phyloP scores from a whole-genome alignment of 2,888 invertebrate genomes.

The Rambutsinella grinnellia region DNA sequence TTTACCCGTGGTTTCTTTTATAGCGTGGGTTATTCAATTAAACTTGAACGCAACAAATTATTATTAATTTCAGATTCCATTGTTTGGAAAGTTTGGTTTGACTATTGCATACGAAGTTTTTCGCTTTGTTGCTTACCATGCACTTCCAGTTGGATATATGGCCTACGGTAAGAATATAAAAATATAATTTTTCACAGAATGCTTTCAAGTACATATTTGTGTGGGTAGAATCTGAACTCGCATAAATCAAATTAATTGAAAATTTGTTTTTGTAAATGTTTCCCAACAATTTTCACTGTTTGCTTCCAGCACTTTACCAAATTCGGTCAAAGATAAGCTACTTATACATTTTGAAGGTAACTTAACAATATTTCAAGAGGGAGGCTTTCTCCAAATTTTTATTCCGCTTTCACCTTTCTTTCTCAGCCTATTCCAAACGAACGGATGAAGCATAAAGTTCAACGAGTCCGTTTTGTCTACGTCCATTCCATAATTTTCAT shows the following conservation, averaged over 20 bases:
- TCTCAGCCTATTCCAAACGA: conserved; percentile 11
- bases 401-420: background rate
- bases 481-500: background rate
- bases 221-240: too few species aligned
- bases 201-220: too few species aligned
- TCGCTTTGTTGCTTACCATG: background rate
- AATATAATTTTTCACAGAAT: too few species aligned
- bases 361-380: background rate
- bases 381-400: background rate
- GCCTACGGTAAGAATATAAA: conserved; percentile 5
- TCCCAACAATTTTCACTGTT: background rate
- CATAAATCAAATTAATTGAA: background rate
- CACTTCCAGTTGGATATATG: background rate
- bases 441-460: background rate
- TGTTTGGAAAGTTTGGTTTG: background rate
- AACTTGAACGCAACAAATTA: background rate
- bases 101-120: background rate
- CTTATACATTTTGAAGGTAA: conserved; percentile 8
- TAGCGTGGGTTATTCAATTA: background rate
- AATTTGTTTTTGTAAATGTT: background rate
- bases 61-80: background rate
- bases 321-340: conserved; percentile 1
- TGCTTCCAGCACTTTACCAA: background rate
- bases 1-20: background rate
- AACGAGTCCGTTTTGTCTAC: background rate